These are phyloP conservation scores for Epizoanthus ramosus DNA, from an alignment of 92 coral and sea anemone genomes.

Conservation along the genomic window DNA sequence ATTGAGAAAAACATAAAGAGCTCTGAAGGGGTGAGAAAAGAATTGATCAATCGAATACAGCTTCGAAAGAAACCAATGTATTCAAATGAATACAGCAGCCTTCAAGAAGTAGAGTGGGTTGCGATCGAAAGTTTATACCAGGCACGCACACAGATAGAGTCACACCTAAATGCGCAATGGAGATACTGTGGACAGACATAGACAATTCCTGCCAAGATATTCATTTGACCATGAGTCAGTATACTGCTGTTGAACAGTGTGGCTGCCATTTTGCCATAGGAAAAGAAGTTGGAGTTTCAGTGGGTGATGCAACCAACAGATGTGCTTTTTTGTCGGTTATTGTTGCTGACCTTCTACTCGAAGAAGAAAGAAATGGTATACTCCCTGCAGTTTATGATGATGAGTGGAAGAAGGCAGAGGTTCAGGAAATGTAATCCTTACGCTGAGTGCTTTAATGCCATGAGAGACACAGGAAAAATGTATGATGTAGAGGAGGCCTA, in stretches of 20 bases:
- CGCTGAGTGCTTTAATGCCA: constrained; percentile 1
- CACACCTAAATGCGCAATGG: not conserved
- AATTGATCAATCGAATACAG: not conserved
- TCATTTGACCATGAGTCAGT: not conserved
- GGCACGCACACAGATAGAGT: not conserved
- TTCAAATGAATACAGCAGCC: not conserved
- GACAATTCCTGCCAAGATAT: not conserved
- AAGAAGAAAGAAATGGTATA: not conserved
- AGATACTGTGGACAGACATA: not conserved
- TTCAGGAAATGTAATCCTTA: constrained; percentile 19
- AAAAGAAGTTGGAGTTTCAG: not conserved
- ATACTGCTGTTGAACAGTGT: constrained; percentile 8
- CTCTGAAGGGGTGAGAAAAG: not conserved
- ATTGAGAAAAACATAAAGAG: not conserved
- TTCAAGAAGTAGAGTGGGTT: constrained; percentile 1
- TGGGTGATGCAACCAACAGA: constrained; percentile 25
- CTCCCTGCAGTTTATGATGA: constrained; percentile 12
- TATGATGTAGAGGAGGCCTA: constrained; percentile 42
- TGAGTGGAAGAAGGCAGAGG: constrained; percentile 27
- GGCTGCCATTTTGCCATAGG: not conserved
- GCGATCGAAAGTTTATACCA: not conserved
- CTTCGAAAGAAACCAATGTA: not conserved
- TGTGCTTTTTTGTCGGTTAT: constrained; percentile 25
- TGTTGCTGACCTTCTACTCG: constrained; percentile 10
- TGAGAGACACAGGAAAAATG: constrained; percentile 9